These are phyloP conservation scores for Pocillopora grandis DNA, from an alignment of 92 coral and sea anemone species.

Conservation along the genomic window DNA sequence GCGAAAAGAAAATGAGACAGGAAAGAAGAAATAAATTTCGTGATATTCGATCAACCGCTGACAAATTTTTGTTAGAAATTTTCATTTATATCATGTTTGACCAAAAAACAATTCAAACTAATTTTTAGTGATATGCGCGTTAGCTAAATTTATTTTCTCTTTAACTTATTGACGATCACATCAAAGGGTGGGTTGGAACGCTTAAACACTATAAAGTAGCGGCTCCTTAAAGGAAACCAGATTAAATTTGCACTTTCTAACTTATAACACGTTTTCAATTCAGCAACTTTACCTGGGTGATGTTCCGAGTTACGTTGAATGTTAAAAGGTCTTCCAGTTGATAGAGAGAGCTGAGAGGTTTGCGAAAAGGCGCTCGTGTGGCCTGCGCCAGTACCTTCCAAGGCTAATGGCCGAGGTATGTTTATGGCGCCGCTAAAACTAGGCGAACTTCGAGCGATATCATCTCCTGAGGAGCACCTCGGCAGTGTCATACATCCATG, in stretches of 20 bases:
- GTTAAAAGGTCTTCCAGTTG: slow-evolving; percentile 20
- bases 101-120: no score
- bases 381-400: slow-evolving; percentile 26
- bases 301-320: slow-evolving; percentile 25
- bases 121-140: background rate
- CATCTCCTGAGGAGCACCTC: slow-evolving; percentile 18
- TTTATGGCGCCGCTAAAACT: slow-evolving; percentile 31
- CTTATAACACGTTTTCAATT: background rate
- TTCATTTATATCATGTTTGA: background rate
- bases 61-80: background rate
- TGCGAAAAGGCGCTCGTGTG: slow-evolving; percentile 33
- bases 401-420: slow-evolving; percentile 28
- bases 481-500: slow-evolving; percentile 27
- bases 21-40: background rate
- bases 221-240: no score
- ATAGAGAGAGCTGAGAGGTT: slow-evolving; percentile 31
- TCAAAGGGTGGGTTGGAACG: no score
- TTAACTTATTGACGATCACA: no score
- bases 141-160: background rate
- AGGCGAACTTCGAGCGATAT: slow-evolving; percentile 32
- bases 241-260: background rate
- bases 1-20: background rate
- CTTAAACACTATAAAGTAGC: no score
- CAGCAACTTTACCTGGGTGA: slow-evolving; percentile 26
- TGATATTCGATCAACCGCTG: background rate